phyloP scores from a whole-genome alignment of 2,888 invertebrate genomes.

The Cactoblastis cactorum region DNA sequence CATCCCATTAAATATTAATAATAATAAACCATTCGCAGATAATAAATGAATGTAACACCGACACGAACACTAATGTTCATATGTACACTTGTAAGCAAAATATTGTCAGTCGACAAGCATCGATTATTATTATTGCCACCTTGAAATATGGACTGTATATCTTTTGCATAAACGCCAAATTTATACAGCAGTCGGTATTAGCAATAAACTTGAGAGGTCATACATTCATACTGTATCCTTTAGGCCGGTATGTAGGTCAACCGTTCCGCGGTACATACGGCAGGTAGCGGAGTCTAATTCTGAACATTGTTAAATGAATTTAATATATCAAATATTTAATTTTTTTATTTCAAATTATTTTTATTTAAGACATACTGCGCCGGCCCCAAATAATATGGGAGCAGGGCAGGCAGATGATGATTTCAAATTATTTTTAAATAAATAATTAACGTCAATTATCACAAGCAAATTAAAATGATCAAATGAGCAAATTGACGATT shows the following conservation, averaged over 20 bases:
- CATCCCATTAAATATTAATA: no score
- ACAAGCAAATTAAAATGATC: no score
- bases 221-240: conserved; percentile 24
- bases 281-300: neutral
- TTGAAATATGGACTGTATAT: conserved; percentile 10
- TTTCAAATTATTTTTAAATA: no score
- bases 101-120: conserved; percentile 16
- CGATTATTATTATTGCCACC: neutral
- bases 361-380: no score
- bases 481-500: no score
- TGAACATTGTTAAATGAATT: no score
- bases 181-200: conserved; percentile 39
- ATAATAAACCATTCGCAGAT: neutral
- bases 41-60: neutral
- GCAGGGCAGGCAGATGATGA: no score
- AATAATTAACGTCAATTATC: no score
- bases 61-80: no score
- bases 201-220: conserved; percentile 65
- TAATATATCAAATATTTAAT: neutral
- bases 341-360: neutral
- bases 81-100: conserved; percentile 9
- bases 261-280: conserved; percentile 38
- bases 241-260: conserved; percentile 64
- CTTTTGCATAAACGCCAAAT: conserved; percentile 18
- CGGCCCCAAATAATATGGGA: no score